Evolutionary conservation across 2,888 invertebrate species (phyloP).

Genomic region (Tanypteryx hageni): DNA sequence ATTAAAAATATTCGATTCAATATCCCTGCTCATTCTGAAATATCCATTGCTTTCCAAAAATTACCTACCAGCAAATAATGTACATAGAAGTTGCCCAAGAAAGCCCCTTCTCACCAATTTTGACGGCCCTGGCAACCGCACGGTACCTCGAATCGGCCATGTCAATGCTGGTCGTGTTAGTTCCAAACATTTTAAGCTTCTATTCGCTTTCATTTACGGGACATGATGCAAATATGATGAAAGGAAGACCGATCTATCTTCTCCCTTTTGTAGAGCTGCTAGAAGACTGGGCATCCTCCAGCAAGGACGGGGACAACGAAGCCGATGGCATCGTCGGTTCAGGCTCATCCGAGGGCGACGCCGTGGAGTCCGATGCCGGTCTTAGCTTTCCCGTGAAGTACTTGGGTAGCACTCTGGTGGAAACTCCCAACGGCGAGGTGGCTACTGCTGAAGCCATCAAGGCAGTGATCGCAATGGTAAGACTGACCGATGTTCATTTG

Average conservation of each 20-base stretch:
- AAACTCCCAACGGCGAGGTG: conserved; percentile 84
- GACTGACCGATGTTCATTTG: conserved; percentile 74
- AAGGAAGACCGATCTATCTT: not conserved
- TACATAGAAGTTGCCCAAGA: no score
- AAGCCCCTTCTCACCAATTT: no score
- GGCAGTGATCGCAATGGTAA: conserved; percentile 84
- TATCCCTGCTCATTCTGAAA: no score
- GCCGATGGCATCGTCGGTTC: conserved; percentile 71
- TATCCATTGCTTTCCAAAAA: no score
- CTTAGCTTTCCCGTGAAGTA: conserved; percentile 83
- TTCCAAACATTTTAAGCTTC: no score
- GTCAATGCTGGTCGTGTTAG: no score
- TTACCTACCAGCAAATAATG: no score
- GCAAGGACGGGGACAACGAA: conserved; percentile 69
- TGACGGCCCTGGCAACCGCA: no score
- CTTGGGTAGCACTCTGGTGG: conserved; percentile 86
- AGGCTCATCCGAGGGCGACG: conserved; percentile 69
- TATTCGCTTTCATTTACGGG: no score
- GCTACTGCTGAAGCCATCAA: conserved; percentile 90
- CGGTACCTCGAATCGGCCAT: no score
- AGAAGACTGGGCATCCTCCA: conserved; percentile 82
- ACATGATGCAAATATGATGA: no score
- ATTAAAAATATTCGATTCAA: no score
- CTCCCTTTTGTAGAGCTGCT: conserved; percentile 79
- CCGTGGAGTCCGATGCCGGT: conserved; percentile 74